A percentile compares a stretch with the other conserved stretches of the same genome.
Evolutionary conservation across 2,888 invertebrate genomes (phyloP).

Genomic region (Drosophila neoperkinsi): DNA sequence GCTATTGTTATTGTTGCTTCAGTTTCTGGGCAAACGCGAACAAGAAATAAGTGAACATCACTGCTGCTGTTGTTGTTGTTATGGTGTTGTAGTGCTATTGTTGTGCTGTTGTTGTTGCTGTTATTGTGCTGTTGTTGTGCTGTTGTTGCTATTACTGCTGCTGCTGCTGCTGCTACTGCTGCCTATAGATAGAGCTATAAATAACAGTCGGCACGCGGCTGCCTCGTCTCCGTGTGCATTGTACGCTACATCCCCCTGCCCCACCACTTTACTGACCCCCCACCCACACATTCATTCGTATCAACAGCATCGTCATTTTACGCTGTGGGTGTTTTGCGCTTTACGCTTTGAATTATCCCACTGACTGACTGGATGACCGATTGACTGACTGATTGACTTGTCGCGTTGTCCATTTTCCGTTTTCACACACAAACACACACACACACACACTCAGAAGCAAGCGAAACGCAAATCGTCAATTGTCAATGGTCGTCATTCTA

Average conservation of each 20-base stretch:
- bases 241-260: conserved; percentile 7
- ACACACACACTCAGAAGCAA: conserved; percentile 22
- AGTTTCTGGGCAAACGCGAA: conserved; percentile 40
- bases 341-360: conserved; percentile 37
- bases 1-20: conserved; percentile 33
- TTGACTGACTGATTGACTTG: conserved; percentile 24
- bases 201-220: conserved; percentile 78
- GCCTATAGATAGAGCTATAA: conserved; percentile 56
- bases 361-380: conserved; percentile 3
- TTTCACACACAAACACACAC: conserved; percentile 47
- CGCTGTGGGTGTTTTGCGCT: conserved; percentile 68
- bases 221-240: conserved; percentile 35
- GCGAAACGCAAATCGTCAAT: conserved; percentile 64
- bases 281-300: neutral
- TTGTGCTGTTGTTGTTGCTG: conserved; percentile 25
- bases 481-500: conserved; percentile 65
- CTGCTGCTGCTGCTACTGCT: conserved; percentile 23
- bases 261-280: conserved; percentile 16
- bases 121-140: conserved; percentile 6
- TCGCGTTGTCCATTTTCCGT: conserved; percentile 54
- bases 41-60: conserved; percentile 31
- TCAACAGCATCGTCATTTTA: conserved; percentile 35
- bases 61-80: conserved; percentile 17
- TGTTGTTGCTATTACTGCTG: neutral
- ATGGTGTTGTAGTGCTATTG: neutral